phyloP scores from a whole-genome alignment of 2,797 vertebrate genomes.

The Clarias laeviceps region DNA sequence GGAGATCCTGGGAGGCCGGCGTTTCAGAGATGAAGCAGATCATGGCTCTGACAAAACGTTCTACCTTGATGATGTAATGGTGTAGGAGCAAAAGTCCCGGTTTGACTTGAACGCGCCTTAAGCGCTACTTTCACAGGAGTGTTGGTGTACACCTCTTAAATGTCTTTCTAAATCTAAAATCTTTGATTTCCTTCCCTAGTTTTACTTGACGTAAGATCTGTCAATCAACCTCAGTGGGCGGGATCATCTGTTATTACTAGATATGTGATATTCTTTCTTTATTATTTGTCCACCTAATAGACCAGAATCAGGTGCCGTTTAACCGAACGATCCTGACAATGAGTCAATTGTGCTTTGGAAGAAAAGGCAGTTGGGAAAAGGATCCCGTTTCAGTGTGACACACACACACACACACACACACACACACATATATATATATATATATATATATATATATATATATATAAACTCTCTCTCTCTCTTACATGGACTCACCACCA shows the following conservation, averaged over 20 bases:
- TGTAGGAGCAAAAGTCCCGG: no score
- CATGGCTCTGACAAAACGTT: no score
- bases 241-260: neutral
- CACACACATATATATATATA: neutral
- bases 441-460: neutral
- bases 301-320: slow-evolving; percentile 18
- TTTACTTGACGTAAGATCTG: neutral
- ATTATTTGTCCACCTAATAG: neutral
- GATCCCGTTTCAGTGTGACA: slow-evolving; percentile 1
- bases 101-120: no score
- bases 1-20: no score
- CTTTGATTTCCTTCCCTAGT: neutral
- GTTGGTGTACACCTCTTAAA: no score
- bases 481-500: neutral
- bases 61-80: no score
- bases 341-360: slow-evolving; percentile 47
- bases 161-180: neutral
- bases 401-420: slow-evolving; percentile 6
- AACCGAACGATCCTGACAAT: slow-evolving; percentile 53
- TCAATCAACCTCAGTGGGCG: neutral
- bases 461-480: neutral
- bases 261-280: neutral
- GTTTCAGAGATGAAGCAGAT: no score
- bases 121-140: no score
- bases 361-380: slow-evolving; percentile 32